phyloP scores from a whole-genome alignment of 53 echinoderm and acorn worm species.

The Antedon mediterranea region DNA sequence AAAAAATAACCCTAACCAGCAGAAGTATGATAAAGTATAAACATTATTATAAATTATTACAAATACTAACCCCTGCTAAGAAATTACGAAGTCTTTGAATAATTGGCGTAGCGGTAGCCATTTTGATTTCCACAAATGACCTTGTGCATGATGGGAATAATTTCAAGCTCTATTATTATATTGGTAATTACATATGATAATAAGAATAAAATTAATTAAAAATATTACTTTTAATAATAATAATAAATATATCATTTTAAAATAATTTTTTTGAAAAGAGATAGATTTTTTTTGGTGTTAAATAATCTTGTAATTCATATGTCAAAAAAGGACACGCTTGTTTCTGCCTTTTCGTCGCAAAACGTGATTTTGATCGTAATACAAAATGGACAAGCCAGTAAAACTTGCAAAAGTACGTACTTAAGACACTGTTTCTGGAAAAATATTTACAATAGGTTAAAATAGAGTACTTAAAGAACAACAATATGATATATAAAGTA shows the following conservation, averaged over 20 bases:
- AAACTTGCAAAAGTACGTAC: conserved; percentile 74
- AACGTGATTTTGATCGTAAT: not conserved
- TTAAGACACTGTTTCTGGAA: not conserved
- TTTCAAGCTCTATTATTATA: not conserved
- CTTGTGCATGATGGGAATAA: not conserved
- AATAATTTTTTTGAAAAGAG: too few species aligned
- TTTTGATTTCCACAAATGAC: conserved; percentile 4
- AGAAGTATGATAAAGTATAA: not conserved
- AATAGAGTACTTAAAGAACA: not conserved
- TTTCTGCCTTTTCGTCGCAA: not conserved
- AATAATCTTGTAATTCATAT: too few species aligned
- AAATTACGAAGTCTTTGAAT: conserved; percentile 56
- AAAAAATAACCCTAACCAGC: too few species aligned
- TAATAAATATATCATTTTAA: too few species aligned
- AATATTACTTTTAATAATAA: too few species aligned
- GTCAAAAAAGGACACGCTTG: too few species aligned
- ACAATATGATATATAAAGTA: too few species aligned
- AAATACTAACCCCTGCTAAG: conserved; percentile 58
- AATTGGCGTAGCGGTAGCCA: conserved; percentile 53
- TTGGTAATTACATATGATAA: too few species aligned
- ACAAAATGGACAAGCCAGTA: conserved; percentile 80
- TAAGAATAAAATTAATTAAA: too few species aligned
- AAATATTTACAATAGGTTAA: not conserved
- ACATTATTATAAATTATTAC: not conserved
- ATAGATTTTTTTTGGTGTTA: too few species aligned